Evolutionary conservation across 92 coral and sea anemone species (phyloP), one percentile per base, ranked within the genome.

Genomic region (Desmophyllum pertusum): DNA sequence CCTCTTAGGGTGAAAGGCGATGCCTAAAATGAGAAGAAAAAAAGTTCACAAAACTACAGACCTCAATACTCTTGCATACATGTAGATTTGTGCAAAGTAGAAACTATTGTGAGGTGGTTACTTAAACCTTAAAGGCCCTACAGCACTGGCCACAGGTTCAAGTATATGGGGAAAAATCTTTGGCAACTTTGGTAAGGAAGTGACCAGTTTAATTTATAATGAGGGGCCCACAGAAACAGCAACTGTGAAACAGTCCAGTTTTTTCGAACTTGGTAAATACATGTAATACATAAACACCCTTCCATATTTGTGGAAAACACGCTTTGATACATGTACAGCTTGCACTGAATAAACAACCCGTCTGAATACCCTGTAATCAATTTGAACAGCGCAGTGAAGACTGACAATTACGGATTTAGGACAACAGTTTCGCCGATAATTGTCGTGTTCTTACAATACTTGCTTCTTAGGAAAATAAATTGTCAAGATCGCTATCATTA

Each of bases 1-100:
- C 70, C 99, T 89, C 79, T 89, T 90, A 17, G 98, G 90, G 70
- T 96, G 99, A 61, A 96, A 96, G 75, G 94, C 90, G 78, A 95
- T 83, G 71, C 98, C 98, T 95, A 63, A 41, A 75, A 39, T n/a
- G 15, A 70, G 9, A 8, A 10, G 63, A 17, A 30, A 33, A 65
- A 65, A 65, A 36, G 70, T 55, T 23, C 29, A 55, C 30, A 55
- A 55, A 55, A 23, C 29, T 23, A 23, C 6, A 55, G n/a, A n/a
- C n/a, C n/a, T n/a, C n/a, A n/a, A n/a, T n/a, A n/a, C n/a, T n/a
- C n/a, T n/a, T n/a, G n/a, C n/a, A n/a, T n/a, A n/a, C n/a, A n/a
- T n/a, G n/a, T n/a, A n/a, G n/a, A n/a, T n/a, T n/a, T n/a, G n/a
- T n/a, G n/a, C n/a, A n/a, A n/a, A n/a, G n/a, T n/a, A n/a, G n/a